Base-by-base conservation (phyloP, 2,797 vertebrate genomes). In the Rallus crepitans region DNA sequence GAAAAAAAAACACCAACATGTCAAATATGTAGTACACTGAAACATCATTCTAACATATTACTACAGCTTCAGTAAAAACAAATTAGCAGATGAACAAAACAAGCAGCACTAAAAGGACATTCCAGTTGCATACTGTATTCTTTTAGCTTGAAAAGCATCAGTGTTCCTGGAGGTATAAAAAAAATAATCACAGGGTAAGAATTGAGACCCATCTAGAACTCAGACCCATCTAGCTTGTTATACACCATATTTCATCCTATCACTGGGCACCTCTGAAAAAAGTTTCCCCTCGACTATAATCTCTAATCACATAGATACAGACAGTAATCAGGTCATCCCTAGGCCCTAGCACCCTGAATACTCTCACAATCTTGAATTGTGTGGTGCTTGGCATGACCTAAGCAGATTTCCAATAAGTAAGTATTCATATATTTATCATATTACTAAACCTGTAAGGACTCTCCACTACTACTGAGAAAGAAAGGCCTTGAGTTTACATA, bases 11-110 rank as follows among this genome's bases (percentile, higher is more conserved):
- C 84, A 50, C 89, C 72, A 75, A 45, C 18, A 79, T 1, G 2
- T 95, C 52, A 97, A 59, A 76, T 33, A 82, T 5, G 4, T 16
- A 73, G 14, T 65, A 82, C 56, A 93, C 3, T 21, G 17, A 92
- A 91, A 80, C 24, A 79, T 53, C 52, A 31, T 63, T 82, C 30
- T 86, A 53, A 81, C 69, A 77, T 45, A n/a, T 48, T 84, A 72
- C 23, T 77, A 53, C 17, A 73, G 27, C 28, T 80, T 75, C 47
- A 86, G 21, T 47, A 90, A 91, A 92, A 87, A 15, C 19, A 75
- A 85, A 31, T 57, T 61, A 85, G 64, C 27, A 73, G 28, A 40
- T 24, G 8, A 93, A 84, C 2, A 3, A 79, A 86, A 86, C 25
- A 53, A 69, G 8, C 30, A 68, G 24, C 5, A 14, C 15, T 57